phyloP scores from a whole-genome alignment of 2,797 vertebrate species.

The Mycteria americana region DNA sequence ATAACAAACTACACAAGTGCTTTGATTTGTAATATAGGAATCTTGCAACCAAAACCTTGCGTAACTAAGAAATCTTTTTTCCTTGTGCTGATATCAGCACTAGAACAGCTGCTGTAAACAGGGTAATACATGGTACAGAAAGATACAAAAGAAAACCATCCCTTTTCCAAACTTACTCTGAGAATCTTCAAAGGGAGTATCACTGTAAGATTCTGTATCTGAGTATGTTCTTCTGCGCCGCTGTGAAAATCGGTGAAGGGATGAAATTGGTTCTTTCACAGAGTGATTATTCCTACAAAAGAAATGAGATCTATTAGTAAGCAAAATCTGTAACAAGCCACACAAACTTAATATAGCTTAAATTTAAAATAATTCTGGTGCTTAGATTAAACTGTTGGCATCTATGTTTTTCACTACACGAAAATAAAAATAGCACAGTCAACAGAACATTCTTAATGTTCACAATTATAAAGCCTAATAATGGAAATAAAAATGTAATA shows the following conservation, averaged over 20 bases:
- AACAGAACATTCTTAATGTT: neutral
- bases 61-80: neutral
- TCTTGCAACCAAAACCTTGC: neutral
- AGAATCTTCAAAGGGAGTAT: constrained; percentile 75
- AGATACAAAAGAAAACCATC: neutral
- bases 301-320: constrained; percentile 11
- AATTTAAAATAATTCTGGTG: neutral
- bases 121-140: neutral
- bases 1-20: neutral
- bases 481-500: neutral
- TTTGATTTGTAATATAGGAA: neutral
- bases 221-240: constrained; percentile 80
- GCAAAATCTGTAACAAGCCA: neutral
- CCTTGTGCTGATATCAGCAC: neutral
- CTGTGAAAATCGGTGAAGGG: constrained; percentile 74
- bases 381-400: neutral
- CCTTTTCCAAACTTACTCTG: constrained; percentile 80
- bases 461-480: neutral
- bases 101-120: neutral
- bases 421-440: neutral
- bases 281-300: constrained; percentile 76
- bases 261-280: constrained; percentile 74
- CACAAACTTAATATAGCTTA: neutral
- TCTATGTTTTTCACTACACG: neutral
- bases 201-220: constrained; percentile 79